These are phyloP conservation scores for Euschistus heros DNA, from an alignment of 1,140 invertebrate genomes.

Conservation along the genomic window DNA sequence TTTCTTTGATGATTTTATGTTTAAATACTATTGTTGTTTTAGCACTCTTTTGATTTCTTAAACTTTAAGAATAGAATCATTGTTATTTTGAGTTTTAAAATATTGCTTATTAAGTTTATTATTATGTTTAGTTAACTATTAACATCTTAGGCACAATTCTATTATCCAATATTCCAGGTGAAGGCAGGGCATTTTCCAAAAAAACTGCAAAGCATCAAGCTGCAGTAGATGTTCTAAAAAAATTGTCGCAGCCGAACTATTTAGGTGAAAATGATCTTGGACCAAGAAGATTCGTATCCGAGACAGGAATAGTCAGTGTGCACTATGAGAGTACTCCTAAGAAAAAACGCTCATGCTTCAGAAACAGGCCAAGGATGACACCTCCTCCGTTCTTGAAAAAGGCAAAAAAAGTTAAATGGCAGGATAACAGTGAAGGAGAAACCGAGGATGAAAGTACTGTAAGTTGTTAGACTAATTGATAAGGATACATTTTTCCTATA, in stretches of 20 bases:
- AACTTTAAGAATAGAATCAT: too few relatives aligned
- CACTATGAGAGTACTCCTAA: neutral
- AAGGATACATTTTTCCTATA: too few relatives aligned
- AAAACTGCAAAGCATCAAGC: neutral
- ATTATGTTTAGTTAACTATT: too few relatives aligned
- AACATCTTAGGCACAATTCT: neutral
- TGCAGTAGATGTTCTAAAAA: neutral
- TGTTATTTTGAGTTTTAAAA: too few relatives aligned
- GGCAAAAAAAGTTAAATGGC: neutral
- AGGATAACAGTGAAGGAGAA: neutral
- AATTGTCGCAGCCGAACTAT: neutral
- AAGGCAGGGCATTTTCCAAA: neutral
- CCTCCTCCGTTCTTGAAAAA: neutral
- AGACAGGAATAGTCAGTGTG: neutral
- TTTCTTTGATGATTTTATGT: too few relatives aligned
- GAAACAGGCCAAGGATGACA: too few relatives aligned
- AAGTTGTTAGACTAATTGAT: too few relatives aligned
- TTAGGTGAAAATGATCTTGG: neutral
- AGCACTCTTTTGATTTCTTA: too few relatives aligned
- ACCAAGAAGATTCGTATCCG: neutral
- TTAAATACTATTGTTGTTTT: too few relatives aligned
- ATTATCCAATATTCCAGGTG: neutral
- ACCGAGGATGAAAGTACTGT: neutral
- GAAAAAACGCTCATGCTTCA: neutral
- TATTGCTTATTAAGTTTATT: too few relatives aligned